Conservation (phyloP, 2,888 invertebrate genomes). For the Sarcophaga caerulescens region DNA sequence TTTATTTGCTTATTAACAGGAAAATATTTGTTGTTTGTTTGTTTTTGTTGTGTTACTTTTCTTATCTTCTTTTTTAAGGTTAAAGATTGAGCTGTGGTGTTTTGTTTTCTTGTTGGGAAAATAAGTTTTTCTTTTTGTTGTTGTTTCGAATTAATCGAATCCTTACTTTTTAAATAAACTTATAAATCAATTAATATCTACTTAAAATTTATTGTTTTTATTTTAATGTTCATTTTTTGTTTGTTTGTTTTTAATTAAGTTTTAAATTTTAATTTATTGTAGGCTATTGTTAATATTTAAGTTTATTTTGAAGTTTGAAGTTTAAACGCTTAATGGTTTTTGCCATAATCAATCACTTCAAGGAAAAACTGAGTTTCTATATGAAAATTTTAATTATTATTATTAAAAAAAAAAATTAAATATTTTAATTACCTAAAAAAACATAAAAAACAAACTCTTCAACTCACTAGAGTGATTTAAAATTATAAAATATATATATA, state of each 20-base stretch:
- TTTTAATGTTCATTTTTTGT: neutral
- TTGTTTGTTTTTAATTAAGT: neutral
- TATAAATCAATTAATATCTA: slow-evolving; percentile 36
- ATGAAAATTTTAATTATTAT: slow-evolving; percentile 41
- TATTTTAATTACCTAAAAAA: slow-evolving; percentile 53
- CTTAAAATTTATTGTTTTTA: slow-evolving; percentile 26
- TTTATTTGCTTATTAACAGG: neutral
- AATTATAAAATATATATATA: neutral
- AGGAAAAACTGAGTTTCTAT: slow-evolving; percentile 32
- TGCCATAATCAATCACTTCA: neutral
- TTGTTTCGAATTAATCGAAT: neutral
- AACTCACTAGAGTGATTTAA: neutral
- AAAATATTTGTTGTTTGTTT: neutral
- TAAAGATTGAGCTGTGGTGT: neutral
- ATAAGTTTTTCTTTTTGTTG: slow-evolving; percentile 13
- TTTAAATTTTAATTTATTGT: neutral
- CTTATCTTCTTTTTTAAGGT: neutral
- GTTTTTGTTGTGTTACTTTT: neutral
- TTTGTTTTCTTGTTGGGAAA: too few relatives aligned
- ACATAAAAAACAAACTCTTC: slow-evolving; percentile 43
- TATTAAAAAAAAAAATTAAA: slow-evolving; percentile 39
- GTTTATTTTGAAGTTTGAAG: too few relatives aligned
- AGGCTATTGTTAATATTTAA: neutral
- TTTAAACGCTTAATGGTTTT: too few relatives aligned
- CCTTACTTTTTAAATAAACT: slow-evolving; percentile 15